Evolutionary conservation across 23 tunicate species (phyloP), one percentile per base, ranked within the genome.

Genomic region (Trididemnum miniatum): DNA sequence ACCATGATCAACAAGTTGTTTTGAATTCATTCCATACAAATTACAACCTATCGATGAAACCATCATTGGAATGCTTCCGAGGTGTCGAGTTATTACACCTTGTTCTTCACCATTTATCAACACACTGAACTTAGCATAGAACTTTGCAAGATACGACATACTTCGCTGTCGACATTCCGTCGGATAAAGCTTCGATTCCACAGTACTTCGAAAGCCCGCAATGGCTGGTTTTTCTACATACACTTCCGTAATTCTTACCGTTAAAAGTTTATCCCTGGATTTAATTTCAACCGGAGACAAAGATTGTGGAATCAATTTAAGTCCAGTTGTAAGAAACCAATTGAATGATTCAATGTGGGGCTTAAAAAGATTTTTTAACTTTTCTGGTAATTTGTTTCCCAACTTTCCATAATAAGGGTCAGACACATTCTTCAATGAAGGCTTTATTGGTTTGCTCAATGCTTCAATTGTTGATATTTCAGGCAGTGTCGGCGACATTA

Each of bases 281-380:
- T 85, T 1, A 0, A 65, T 25, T 79, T 95, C 88, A 51, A 95
- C 49, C 0, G 96, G 96, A 1, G 27, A 76, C 5, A 91, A 32
- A 9, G 62, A 87, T 29, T 87, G 72, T 1, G 89, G 85, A 35
- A 89, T 52, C 12, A 76, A 50, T 80, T 86, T 86, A 28, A 95
- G 51, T 36, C 99, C 99, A 4, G 82, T 64, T 27, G 57, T 90
- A 5, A 90, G n/a, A 83, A 95, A 95, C 99, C 99, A 95, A 60
- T 95, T 83, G 37, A 95, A 95, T 12, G 99, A 95, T 18, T 95
- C 89, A 44, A 95, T 92, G 72, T 95, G 99, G 4, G 99, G 89
- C 35, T 83, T 77, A 23, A 91, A 66, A 2, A 95, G 57, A 33
- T 69, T 77, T 40, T 86, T 87, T 23, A 95, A 49, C 3, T 79